Conservation (phyloP, 1,140 invertebrate genomes). For the Calephelis nemesis region DNA sequence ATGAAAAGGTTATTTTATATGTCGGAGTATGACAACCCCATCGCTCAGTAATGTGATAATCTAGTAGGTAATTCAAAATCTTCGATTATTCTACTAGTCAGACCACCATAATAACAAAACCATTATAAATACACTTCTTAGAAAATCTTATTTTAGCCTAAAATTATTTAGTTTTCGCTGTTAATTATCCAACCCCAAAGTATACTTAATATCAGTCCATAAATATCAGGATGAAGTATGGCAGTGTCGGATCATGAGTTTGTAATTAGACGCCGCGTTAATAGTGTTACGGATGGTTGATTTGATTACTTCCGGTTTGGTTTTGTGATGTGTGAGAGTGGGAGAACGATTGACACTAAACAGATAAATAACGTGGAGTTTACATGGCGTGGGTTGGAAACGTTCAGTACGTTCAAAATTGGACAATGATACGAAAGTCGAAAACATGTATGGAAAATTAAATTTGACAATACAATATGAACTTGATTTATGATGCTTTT, state of each 20-base stretch:
- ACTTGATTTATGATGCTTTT: no score
- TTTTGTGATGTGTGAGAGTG: slow-evolving; percentile 14
- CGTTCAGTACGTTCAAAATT: not conserved
- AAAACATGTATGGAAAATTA: no score
- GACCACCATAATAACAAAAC: no score
- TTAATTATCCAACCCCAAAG: not conserved
- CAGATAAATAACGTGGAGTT: not conserved
- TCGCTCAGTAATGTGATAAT: no score
- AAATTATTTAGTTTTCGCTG: not conserved
- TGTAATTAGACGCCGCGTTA: slow-evolving; percentile 17
- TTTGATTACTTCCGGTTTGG: slow-evolving; percentile 14
- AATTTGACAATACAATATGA: no score
- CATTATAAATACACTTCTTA: no score
- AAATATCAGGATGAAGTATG: slow-evolving; percentile 16
- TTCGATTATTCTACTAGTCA: no score
- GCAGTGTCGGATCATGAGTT: slow-evolving; percentile 6
- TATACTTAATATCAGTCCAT: slow-evolving; percentile 1
- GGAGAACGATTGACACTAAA: slow-evolving; percentile 8
- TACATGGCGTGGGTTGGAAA: not conserved
- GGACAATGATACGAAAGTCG: no score
- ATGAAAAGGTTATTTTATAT: no score
- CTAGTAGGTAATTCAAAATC: no score
- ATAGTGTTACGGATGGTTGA: slow-evolving; percentile 17
- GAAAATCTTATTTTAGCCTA: no score
- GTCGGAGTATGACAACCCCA: no score